These are phyloP conservation scores for Scaptomyza montana DNA, from an alignment of 1,140 invertebrate species.

Conservation along the genomic window DNA sequence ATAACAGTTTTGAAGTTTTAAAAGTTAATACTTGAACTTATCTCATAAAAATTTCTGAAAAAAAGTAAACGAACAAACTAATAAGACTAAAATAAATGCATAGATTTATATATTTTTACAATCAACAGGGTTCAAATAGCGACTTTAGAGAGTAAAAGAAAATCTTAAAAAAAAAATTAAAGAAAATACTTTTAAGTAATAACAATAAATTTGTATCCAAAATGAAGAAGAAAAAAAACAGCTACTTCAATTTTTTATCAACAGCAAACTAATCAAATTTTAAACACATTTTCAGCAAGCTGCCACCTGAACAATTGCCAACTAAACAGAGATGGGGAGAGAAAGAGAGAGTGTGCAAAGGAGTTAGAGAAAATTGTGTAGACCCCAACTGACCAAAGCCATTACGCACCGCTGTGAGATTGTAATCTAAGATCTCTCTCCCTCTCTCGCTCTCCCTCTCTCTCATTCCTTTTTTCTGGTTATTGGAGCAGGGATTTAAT, in stretches of 20 bases:
- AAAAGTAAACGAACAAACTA: too few species aligned
- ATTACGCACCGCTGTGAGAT: slow-evolving; percentile 78
- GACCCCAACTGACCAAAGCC: slow-evolving; percentile 52
- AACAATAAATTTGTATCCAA: not conserved
- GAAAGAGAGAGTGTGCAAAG: not conserved
- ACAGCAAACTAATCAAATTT: slow-evolving; percentile 22
- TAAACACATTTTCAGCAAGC: slow-evolving; percentile 14
- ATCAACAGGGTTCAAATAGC: too few species aligned
- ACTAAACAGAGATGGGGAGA: slow-evolving; percentile 9
- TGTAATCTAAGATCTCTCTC: slow-evolving; percentile 71
- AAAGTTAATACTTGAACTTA: too few species aligned
- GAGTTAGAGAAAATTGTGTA: not conserved
- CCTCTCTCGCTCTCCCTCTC: too few species aligned
- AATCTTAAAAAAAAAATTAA: too few species aligned
- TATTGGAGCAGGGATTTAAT: slow-evolving; percentile 83
- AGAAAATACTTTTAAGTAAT: not conserved
- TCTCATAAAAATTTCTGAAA: too few species aligned
- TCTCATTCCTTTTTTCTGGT: slow-evolving; percentile 13
- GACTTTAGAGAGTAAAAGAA: too few species aligned
- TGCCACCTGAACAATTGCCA: slow-evolving; percentile 22
- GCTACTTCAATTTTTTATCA: slow-evolving; percentile 10
- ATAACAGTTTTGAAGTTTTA: too few species aligned
- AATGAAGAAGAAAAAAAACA: not conserved
- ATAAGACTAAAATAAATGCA: too few species aligned
- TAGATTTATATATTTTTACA: too few species aligned